Percentiles rank a stretch among this genome's conserved stretches.
phyloP scores from a whole-genome alignment of 2,113 vertebrate genomes.

The Ictalurus furcatus region DNA sequence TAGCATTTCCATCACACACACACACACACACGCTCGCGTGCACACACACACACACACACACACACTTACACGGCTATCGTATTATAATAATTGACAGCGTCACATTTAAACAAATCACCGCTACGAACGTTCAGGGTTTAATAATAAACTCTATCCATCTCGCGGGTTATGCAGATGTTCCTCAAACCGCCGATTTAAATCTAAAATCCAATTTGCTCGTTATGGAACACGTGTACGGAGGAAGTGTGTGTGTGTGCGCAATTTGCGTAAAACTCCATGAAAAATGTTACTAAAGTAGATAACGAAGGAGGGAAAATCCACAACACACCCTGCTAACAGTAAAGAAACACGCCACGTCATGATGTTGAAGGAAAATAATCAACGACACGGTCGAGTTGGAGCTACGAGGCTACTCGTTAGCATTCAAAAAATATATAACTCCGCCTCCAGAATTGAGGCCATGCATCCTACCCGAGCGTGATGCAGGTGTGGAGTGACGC shows the following conservation, averaged over 20 bases:
- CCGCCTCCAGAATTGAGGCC: neutral
- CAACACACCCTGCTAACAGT: neutral
- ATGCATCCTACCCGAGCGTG: neutral
- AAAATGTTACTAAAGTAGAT: neutral
- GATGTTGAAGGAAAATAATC: neutral
- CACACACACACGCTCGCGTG: neutral
- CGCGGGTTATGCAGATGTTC: neutral
- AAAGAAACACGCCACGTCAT: neutral
- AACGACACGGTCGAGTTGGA: neutral
- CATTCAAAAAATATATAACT: neutral
- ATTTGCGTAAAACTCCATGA: neutral
- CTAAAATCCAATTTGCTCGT: neutral
- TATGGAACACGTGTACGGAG: neutral
- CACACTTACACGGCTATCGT: neutral
- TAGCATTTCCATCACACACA: constrained; percentile 20
- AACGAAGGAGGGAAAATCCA: neutral
- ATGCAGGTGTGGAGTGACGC: neutral
- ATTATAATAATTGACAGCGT: constrained; percentile 15
- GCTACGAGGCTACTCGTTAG: neutral
- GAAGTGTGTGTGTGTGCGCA: neutral
- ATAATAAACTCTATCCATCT: constrained; percentile 9
- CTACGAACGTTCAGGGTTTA: neutral
- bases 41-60: neutral
- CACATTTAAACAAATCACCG: constrained; percentile 2
- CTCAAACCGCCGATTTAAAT: neutral